Evolutionary conservation across 1,140 invertebrate species (phyloP).

Genomic region (Anastrepha obliqua): DNA sequence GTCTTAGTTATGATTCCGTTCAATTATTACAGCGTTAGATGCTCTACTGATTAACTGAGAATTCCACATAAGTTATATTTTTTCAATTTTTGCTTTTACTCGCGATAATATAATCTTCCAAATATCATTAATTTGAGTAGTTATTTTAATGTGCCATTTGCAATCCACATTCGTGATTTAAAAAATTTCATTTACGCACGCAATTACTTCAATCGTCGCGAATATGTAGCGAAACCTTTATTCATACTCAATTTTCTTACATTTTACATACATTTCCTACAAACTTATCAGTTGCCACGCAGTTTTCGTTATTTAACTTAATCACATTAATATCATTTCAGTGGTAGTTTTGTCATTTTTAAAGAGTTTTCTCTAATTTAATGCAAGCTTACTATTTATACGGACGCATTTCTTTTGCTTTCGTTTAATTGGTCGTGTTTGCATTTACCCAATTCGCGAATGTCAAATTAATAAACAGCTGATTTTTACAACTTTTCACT

Average conservation of each 20-base stretch:
- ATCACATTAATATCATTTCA: neutral
- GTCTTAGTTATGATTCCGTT: too few relatives aligned
- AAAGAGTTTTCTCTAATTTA: neutral
- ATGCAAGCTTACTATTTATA: neutral
- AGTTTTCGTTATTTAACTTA: neutral
- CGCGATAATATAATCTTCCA: too few relatives aligned
- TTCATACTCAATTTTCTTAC: neutral
- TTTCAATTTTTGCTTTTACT: too few relatives aligned
- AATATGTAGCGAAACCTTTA: neutral
- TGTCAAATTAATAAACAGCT: slow-evolving; percentile 37
- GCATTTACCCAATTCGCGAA: slow-evolving; percentile 25
- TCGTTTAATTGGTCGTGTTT: neutral
- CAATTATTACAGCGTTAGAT: too few relatives aligned
- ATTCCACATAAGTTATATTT: too few relatives aligned
- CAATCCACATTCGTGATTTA: too few relatives aligned
- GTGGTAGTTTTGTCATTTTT: slow-evolving; percentile 26
- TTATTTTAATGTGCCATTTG: too few relatives aligned
- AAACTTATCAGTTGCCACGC: too few relatives aligned
- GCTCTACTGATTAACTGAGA: too few relatives aligned
- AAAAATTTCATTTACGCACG: neutral
- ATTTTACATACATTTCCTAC: neutral
- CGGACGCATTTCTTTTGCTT: neutral
- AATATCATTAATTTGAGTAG: too few relatives aligned
- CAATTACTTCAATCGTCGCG: slow-evolving; percentile 14
- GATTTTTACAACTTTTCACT: neutral